phyloP scores from a whole-genome alignment of 1,140 invertebrate species.

The Diabrotica undecimpunctata region DNA sequence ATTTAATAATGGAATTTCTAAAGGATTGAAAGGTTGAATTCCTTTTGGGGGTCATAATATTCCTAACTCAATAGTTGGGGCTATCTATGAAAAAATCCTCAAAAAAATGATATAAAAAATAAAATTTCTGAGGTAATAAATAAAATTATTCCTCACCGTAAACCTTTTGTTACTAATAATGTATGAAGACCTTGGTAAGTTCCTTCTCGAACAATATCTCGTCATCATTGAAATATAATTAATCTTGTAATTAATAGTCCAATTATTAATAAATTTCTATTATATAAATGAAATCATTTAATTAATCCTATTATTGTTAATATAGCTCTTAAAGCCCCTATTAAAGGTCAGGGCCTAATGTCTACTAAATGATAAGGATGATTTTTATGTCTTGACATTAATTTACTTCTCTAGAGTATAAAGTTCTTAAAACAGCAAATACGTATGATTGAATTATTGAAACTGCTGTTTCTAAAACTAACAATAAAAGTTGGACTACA shows the following conservation, averaged over 20 bases:
- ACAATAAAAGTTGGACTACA: constrained; percentile 50
- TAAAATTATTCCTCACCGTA: constrained; percentile 59
- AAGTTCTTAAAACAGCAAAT: constrained; percentile 43
- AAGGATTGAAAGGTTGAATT: constrained; percentile 58
- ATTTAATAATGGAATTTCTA: constrained; percentile 61
- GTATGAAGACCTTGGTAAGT: constrained; percentile 55
- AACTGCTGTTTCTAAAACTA: constrained; percentile 44
- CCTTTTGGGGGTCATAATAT: constrained; percentile 54
- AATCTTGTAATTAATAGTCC: constrained; percentile 49
- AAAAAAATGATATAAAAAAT: constrained; percentile 62
- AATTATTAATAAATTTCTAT: constrained; percentile 48
- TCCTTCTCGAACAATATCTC: constrained; percentile 56
- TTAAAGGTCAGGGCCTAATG: constrained; percentile 55
- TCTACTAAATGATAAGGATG: constrained; percentile 55
- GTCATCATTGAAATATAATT: constrained; percentile 61
- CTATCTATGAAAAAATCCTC: constrained; percentile 63
- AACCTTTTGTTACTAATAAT: constrained; percentile 48
- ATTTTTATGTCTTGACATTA: constrained; percentile 49
- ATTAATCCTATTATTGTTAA: constrained; percentile 48
- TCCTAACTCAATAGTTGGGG: constrained; percentile 60
- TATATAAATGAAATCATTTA: constrained; percentile 53
- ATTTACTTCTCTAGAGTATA: constrained; percentile 47
- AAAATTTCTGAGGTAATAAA: constrained; percentile 64
- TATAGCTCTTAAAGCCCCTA: constrained; percentile 48
- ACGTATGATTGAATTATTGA: constrained; percentile 40